Base-by-base conservation (phyloP, 1,140 invertebrate species). In the Acromyrmex echinatior region DNA sequence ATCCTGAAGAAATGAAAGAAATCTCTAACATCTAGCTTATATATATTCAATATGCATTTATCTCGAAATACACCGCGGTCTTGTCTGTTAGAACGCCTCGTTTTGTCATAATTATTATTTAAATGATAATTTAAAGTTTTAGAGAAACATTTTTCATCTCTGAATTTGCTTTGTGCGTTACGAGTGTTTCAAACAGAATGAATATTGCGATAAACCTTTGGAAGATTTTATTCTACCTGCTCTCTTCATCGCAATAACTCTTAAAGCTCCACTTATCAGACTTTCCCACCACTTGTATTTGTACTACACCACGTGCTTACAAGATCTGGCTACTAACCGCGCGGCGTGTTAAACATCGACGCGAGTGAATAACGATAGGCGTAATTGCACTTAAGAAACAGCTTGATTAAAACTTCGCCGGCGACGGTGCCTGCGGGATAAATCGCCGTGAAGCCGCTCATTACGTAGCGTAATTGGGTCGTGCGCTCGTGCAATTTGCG, bases 391-490 rank as follows among this genome's bases (percentile, higher is more conserved):
- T 78, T 82, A 84, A 76, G 81, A 78, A 79, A 63, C 28, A 78
- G 53, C 62, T 77, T 89, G 88, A 90, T 90, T 87, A 89, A 86
- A 89, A 79, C 68, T 85, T 78, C 21, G 31, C 35, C 21, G 31
- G 10, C 21, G 18, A n/a, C 49, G 25, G 18, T 18, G 12, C 12
- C 16, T 28, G 10, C 21, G 65, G 68, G 68, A 90, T 78, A 63
- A 87, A 76, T 87, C 79, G 78, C 56, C 18, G 39, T n/a, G 65
- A 66, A 65, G 71, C 78, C 77, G 58, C 77, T 35, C 79, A 82
- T 85, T 80, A 80, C 25, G 21, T 56, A 53, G 51, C 56, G 73
- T 74, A 90, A 88, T 88, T 86, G 45, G 86, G 63, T 81, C 76
- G 63, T 68, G 74, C 74, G 80, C 56, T 79, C 63, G 71, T 62